Conservation (phyloP, 2,113 vertebrate species). For the Pseudopipra pipra region DNA sequence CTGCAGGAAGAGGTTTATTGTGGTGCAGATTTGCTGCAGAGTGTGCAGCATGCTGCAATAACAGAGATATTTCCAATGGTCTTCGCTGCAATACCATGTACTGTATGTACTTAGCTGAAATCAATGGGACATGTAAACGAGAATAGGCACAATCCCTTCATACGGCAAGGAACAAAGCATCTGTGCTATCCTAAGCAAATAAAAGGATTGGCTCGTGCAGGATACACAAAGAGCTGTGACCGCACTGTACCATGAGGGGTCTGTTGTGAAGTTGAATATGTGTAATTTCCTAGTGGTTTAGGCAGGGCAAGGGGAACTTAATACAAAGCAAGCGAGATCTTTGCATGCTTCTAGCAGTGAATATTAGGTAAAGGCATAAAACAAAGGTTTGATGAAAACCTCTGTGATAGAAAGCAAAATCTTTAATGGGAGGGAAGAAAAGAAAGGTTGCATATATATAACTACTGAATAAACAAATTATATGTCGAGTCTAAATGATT, state of each 20-base stretch:
- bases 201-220: conserved; percentile 58
- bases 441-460: not conserved
- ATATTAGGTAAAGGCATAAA: not conserved
- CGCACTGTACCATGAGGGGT: conserved; percentile 16
- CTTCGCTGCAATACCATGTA: conserved; percentile 43
- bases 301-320: not conserved
- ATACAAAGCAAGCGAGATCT: not conserved
- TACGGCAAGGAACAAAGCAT: conserved; percentile 51
- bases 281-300: conserved; percentile 20
- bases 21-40: conserved; percentile 57
- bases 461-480: conserved; percentile 31
- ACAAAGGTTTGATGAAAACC: not conserved
- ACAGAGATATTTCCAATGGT: conserved; percentile 36
- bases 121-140: conserved; percentile 72
- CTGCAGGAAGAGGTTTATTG: conserved; percentile 51
- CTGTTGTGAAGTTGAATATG: conserved; percentile 16
- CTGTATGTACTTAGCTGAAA: conserved; percentile 65
- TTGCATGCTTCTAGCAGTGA: not conserved
- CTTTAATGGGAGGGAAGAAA: conserved; percentile 17
- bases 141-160: conserved; percentile 62
- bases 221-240: conserved; percentile 67
- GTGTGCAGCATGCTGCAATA: conserved; percentile 50
- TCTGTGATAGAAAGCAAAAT: conserved; percentile 9
- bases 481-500: conserved; percentile 26
- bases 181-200: conserved; percentile 71